Percentiles rank a stretch among this genome's conserved stretches.
phyloP scores from a whole-genome alignment of 1,140 invertebrate species.

The Trichoplusia ni region DNA sequence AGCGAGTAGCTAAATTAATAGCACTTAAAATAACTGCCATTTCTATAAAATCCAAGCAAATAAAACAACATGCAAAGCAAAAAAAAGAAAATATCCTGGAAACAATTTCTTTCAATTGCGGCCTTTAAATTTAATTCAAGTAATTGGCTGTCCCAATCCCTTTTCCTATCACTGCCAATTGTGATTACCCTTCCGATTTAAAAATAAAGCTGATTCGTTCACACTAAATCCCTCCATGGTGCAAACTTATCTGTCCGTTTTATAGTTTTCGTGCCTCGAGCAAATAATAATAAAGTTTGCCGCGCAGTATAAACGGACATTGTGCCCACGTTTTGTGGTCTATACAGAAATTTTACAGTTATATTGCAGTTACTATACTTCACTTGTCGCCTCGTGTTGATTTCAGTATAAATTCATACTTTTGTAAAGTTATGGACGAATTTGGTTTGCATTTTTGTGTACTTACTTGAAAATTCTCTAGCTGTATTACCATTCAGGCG shows the following conservation, averaged over 20 bases:
- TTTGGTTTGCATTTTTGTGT: too few species aligned
- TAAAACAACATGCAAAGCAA: too few species aligned
- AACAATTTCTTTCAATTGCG: not conserved
- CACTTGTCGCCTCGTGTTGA: not conserved
- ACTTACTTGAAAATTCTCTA: too few species aligned
- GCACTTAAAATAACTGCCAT: not conserved
- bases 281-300: slow-evolving; percentile 58
- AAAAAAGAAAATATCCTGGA: not conserved
- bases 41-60: too few species aligned
- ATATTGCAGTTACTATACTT: slow-evolving; percentile 37
- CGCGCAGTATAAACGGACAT: slow-evolving; percentile 44
- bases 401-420: not conserved
- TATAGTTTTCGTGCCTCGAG: slow-evolving; percentile 52
- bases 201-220: slow-evolving; percentile 15
- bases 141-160: not conserved
- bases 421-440: not conserved
- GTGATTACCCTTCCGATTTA: slow-evolving; percentile 13
- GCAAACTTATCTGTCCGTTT: slow-evolving; percentile 52
- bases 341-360: slow-evolving; percentile 40
- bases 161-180: not conserved
- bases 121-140: not conserved
- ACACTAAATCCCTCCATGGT: slow-evolving; percentile 35
- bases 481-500: too few species aligned
- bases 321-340: slow-evolving; percentile 38
- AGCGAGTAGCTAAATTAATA: too few species aligned